Evolutionary conservation across 2,113 vertebrate genomes (phyloP), one percentile per base, ranked within the genome.

Genomic region (Alethe castanea): DNA sequence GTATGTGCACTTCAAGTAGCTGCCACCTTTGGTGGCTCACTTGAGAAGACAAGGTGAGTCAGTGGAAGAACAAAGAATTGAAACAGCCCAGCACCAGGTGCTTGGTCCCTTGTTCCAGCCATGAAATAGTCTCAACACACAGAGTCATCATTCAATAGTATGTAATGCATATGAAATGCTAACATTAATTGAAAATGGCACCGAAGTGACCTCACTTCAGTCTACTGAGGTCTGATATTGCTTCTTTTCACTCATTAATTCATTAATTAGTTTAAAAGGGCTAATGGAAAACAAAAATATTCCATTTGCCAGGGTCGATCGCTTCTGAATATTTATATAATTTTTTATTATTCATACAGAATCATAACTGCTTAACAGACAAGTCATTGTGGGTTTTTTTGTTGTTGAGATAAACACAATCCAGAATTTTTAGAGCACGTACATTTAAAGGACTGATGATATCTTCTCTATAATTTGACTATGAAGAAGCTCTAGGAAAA

Each of bases 271-370:
- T 95, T 94, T 96, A 93, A 97, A 95, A 91, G 92, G 62, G 85
- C 90, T 95, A 95, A 96, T 97, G 94, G 90, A 96, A 97, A 95
- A 96, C 94, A 96, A 96, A 97, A 97, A 96, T 97, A 97, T 97
- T 96, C 94, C 94, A 91, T 97, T 97, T 96, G 74, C 95, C 54
- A 60, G 74, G 50, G 31, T 82, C 77, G 57, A 90, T 82, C 0
- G 0, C 81, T 96, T 84, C 87, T 97, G 93, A 97, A 95, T 96
- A 97, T 95, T 95, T 96, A 95, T 95, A 88, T 85, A 79, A 65
- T 86, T 95, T 95, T 96, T 92, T 94, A 95, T 95, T 95, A 97
- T 95, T 95, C 94, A 92, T 95, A 88, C 0, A 0, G 93, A 91
- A 88, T 93, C 59, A 16, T 79, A 94, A 90, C 73, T 88, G 71